phyloP scores from a whole-genome alignment of 2,888 invertebrate genomes.

The Andrena bucephala region DNA sequence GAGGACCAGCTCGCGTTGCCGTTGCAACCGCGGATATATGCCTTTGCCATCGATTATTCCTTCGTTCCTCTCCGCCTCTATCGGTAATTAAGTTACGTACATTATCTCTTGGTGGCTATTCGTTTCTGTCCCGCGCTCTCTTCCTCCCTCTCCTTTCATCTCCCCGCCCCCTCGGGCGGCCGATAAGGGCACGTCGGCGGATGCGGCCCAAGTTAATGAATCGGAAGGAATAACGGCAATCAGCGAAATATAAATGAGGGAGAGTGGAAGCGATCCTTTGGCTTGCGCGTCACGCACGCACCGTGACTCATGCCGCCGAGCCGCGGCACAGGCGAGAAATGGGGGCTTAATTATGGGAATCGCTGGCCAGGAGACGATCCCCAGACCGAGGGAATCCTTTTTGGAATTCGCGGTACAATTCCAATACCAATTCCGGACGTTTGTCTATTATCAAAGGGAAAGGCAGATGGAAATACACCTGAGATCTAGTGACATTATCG shows the following conservation, averaged over 20 bases:
- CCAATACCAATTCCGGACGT: background rate
- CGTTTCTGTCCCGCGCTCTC: slow-evolving; percentile 47
- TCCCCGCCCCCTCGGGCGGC: slow-evolving; percentile 17
- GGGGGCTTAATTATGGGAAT: slow-evolving; percentile 80
- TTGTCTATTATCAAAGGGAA: background rate
- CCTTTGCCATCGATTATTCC: slow-evolving; percentile 64
- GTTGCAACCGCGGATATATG: slow-evolving; percentile 45
- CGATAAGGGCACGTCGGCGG: slow-evolving; percentile 69
- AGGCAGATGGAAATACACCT: too few species aligned
- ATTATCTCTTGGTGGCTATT: slow-evolving; percentile 55
- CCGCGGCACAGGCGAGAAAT: slow-evolving; percentile 73
- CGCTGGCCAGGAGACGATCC: background rate
- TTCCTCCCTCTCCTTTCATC: slow-evolving; percentile 22
- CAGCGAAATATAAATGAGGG: slow-evolving; percentile 84
- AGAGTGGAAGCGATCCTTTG: slow-evolving; percentile 72
- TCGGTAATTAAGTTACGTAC: slow-evolving; percentile 72
- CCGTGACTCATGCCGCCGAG: slow-evolving; percentile 63
- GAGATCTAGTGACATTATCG: too few species aligned
- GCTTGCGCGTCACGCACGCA: slow-evolving; percentile 81
- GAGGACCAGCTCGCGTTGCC: slow-evolving; percentile 28
- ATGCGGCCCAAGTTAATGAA: slow-evolving; percentile 73
- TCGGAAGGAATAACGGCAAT: slow-evolving; percentile 84
- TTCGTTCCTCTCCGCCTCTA: slow-evolving; percentile 61
- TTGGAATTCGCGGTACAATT: background rate
- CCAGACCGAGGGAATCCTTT: background rate